Percentiles rank a stretch among this genome's conserved stretches.
phyloP scores from a whole-genome alignment of 2,888 invertebrate species.

The Tachina grossa region DNA sequence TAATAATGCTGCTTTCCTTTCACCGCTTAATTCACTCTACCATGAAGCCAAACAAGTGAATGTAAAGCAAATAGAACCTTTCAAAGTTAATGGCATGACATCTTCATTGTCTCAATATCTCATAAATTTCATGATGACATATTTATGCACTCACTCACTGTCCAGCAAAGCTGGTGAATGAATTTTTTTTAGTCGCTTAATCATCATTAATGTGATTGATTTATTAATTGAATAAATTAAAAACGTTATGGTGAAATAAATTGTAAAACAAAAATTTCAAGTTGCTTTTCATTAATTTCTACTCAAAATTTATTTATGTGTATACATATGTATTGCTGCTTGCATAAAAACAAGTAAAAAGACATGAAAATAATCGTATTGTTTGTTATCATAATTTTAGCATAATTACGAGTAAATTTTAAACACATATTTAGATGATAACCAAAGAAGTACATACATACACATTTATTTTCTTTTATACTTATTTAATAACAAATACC shows the following conservation, averaged over 20 bases:
- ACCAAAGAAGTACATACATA: not conserved
- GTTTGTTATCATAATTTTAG: slow-evolving; percentile 38
- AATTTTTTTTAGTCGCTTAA: slow-evolving; percentile 32
- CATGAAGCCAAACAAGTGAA: not conserved
- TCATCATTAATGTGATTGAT: slow-evolving; percentile 61
- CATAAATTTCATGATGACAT: not conserved
- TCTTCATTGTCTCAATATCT: slow-evolving; percentile 48
- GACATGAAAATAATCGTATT: not conserved
- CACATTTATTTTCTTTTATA: not conserved
- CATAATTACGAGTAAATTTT: slow-evolving; percentile 50
- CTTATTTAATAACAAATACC: not conserved
- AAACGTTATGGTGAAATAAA: slow-evolving; percentile 1
- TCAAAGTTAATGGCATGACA: slow-evolving; percentile 28
- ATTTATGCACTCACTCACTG: slow-evolving; percentile 16
- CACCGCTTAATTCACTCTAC: not conserved
- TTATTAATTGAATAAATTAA: slow-evolving; percentile 60
- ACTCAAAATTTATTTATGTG: not conserved
- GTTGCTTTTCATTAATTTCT: slow-evolving; percentile 3
- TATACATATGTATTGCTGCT: slow-evolving; percentile 9
- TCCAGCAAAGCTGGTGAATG: slow-evolving; percentile 40
- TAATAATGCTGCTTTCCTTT: not conserved
- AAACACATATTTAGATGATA: slow-evolving; percentile 11
- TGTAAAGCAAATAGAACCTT: not conserved
- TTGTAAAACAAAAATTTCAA: slow-evolving; percentile 36
- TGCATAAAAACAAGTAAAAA: not conserved